Conservation (phyloP, 2,797 vertebrate species). For the Clarias fuscus region DNA sequence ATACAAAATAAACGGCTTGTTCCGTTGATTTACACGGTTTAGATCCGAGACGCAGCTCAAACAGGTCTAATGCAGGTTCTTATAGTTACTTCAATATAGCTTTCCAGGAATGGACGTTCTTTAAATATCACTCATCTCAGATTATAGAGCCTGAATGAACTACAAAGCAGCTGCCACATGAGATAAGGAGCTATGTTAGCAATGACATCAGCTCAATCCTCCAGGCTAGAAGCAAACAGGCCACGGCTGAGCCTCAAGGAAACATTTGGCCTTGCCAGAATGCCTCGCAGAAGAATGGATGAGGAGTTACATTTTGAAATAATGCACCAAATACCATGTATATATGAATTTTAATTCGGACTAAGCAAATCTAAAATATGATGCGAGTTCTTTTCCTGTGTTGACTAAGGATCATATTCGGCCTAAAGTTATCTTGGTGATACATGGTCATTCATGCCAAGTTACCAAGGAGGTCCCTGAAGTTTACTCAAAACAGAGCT, state of each 20-base stretch:
- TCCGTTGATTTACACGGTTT: not conserved
- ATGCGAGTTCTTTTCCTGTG: not conserved
- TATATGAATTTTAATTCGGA: not conserved
- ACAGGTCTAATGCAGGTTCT: not conserved
- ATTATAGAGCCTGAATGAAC: conserved; percentile 31
- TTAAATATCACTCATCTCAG: conserved; percentile 30
- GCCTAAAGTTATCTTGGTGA: conserved; percentile 27
- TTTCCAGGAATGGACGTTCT: conserved; percentile 20
- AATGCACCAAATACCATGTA: conserved; percentile 10
- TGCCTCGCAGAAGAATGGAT: conserved; percentile 38
- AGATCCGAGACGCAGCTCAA: not conserved
- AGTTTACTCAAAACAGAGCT: conserved; percentile 32
- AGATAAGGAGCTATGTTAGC: conserved; percentile 47
- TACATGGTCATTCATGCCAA: conserved; percentile 23
- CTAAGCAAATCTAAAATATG: not conserved
- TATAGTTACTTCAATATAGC: not conserved
- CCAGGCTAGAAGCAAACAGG: conserved; percentile 42
- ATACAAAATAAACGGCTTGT: not conserved
- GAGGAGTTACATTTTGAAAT: conserved; percentile 25
- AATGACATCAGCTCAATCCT: conserved; percentile 56
- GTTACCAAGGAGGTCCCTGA: conserved; percentile 25
- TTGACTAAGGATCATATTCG: not conserved
- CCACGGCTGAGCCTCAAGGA: conserved; percentile 43
- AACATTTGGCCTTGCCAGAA: conserved; percentile 46
- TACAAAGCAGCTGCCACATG: conserved; percentile 49